Base-by-base conservation (phyloP, 2,888 invertebrate genomes). In the Lycophotia porphyrea region DNA sequence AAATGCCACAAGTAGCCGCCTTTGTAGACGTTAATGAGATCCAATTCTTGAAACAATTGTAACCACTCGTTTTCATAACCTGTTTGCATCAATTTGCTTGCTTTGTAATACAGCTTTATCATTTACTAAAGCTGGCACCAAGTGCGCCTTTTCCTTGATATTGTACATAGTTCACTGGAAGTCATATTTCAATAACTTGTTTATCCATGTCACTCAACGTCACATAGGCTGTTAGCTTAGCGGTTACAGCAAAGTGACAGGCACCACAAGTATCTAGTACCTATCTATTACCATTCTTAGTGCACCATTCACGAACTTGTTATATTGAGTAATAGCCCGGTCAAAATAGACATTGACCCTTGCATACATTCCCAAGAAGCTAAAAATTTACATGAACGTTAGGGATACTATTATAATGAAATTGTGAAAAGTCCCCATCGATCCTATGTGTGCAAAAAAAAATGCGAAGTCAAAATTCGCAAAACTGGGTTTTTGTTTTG, bases 161-260 rank as follows among this genome's bases (percentile, higher is more conserved):
- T 18, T 39, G 13, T 42, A 36, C 39, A 34, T 36, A 15, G 8
- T 74, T 74, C 60, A 27, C 24, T 78, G 24, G 47, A 71, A 60
- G 42, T 36, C 15, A 36, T 34, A 74, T 64, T 58, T 80, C 47
- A 78, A 64, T 77, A 58, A 49, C 27, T 8, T 78, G 55, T 74
- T 58, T 27, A 39, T 58, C 74, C 64, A 74, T 24, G 80, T 74
- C 74, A 74, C 31, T 73, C 44, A 61, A 15, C n/a, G 34, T 80
- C 42, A 61, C 80, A 71, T 47, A 39, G 55, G 75, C 75, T 44
- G 81, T 75, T 81, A 76, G n/a, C 18, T 66, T 39, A 55, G 65
- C 39, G 58, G 61, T 61, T 63, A 39, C 52, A 47, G 27, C n/a
- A 39, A 81, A 78, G 76, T 76, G 72, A 68, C 79, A 83, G 63